Evolutionary conservation across 2,113 vertebrate genomes (phyloP), one percentile per base, ranked within the genome.

Genomic region (Sylvia atricapilla): DNA sequence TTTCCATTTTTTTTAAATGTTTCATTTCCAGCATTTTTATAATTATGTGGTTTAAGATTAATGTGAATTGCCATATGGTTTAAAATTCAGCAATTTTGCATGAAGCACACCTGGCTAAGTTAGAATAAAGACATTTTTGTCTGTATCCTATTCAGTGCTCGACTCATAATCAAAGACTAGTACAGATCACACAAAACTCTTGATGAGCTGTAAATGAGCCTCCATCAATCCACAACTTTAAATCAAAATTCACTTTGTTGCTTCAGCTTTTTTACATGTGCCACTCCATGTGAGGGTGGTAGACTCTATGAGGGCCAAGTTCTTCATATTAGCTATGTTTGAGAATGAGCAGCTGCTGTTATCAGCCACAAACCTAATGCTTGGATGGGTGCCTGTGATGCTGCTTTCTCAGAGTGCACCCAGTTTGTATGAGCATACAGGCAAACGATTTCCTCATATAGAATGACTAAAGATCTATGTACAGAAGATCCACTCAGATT

Each of bases 101-200:
- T 41, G 85, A 95, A 79, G 53, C 46, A 95, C 93, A 97, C 91
- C 95, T 97, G 95, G n/a, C 60, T 87, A 93, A 69, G 22, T 55
- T 67, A 59, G 49, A 53, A 78, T 91, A 96, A 94, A 75, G 27
- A 49, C 53, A 63, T 89, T 96, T 93, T 94, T 96, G 37, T 77
- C 77, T 90, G 63, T 27, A 66, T 92, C n/a, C 35, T 46, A 77
- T 59, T 85, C 94, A 89, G 39, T 80, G 55, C 66, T 95, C 94
- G 95, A 69, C 64, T 89, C 16, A 4, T 90, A 96, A 97, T 95
- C 93, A 97, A 97, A 96, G n/a, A 74, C 56, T 76, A 74, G 19
- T 79, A 85, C 25, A 92, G 67, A 79, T 76, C n/a, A 55, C 89
- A 97, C 55, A 91, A 13, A 55, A 72, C 58, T 91, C 93, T 80